Base-by-base conservation (phyloP, 1,140 invertebrate genomes). In the Heliothis subflexa region DNA sequence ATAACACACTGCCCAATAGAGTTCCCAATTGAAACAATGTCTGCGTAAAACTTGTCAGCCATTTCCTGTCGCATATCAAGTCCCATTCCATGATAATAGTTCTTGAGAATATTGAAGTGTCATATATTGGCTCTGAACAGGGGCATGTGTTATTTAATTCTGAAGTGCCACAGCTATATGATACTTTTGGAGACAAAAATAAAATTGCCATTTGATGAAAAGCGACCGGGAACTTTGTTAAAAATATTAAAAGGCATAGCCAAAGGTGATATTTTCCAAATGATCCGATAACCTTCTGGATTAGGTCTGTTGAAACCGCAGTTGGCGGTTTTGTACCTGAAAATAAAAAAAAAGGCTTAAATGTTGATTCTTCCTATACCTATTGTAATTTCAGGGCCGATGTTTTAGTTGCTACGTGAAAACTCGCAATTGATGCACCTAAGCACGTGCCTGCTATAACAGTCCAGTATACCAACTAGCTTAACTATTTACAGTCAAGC, bases 21-120 rank as follows among this genome's bases (percentile, higher is more conserved):
- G 89, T 91, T 14, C 94, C 94, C 45, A 95, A 81, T 88, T 95
- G 94, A 76, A 95, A 93, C 33, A 94, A 79, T 5, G 92, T 95
- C 89, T 98, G 97, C 1, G 96, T 96, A 12, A 97, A 89, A 91
- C 97, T 97, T 0, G 95, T 95, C 47, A 97, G 85, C 87, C 96
- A 96, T 62, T 91, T 90, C 55, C 89, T 93, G 0, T 96, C 95
- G 79, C 97, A 98, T 10, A 97, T 96, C 16, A 98, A 94, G 89
- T 97, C 90, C 97, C 97, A 98, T 95, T 97, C 95, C 47, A 96
- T 96, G 21, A 96, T 95, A 13, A 97, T 97, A 0, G 97, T 97
- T 73, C 96, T 95, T 2, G 95, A 91, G 83, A 98, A 98, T 73
- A 96, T 89, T 21, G 93, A 95, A 5, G 89, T 95, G 81, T 97